Conservation (phyloP, 2,888 invertebrate species). For the Polydrusus pterygomalis region DNA sequence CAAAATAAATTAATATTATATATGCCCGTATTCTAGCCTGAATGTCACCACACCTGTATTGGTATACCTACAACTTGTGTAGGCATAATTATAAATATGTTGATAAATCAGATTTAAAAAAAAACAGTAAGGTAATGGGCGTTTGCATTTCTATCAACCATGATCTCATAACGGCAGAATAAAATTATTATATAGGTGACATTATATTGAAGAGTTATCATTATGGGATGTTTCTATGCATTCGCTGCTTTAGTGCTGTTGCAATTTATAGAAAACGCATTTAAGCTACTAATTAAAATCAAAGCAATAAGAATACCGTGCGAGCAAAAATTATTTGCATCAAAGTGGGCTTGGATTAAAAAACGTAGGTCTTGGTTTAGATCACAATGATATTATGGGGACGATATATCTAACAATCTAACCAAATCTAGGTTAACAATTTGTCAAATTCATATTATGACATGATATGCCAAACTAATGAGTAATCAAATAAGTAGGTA, state of each 20-base stretch:
- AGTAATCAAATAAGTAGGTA: too few species aligned
- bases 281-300: too few species aligned
- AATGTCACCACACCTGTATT: conserved; percentile 8
- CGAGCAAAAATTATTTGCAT: too few species aligned
- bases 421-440: too few species aligned
- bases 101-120: conserved; percentile 1
- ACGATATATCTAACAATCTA: too few species aligned
- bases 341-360: too few species aligned
- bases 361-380: too few species aligned
- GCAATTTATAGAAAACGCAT: not conserved
- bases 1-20: not conserved
- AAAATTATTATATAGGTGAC: not conserved
- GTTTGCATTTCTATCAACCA: not conserved
- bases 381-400: too few species aligned
- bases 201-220: not conserved
- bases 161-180: not conserved
- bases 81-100: conserved; percentile 7
- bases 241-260: not conserved
- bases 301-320: too few species aligned
- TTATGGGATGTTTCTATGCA: not conserved
- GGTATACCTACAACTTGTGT: not conserved
- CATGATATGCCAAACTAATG: too few species aligned
- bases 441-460: too few species aligned
- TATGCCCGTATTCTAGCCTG: not conserved
- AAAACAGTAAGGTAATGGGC: conserved; percentile 1